Conservation (phyloP, 2,797 vertebrate genomes). For the Anisognathus igniventris region DNA sequence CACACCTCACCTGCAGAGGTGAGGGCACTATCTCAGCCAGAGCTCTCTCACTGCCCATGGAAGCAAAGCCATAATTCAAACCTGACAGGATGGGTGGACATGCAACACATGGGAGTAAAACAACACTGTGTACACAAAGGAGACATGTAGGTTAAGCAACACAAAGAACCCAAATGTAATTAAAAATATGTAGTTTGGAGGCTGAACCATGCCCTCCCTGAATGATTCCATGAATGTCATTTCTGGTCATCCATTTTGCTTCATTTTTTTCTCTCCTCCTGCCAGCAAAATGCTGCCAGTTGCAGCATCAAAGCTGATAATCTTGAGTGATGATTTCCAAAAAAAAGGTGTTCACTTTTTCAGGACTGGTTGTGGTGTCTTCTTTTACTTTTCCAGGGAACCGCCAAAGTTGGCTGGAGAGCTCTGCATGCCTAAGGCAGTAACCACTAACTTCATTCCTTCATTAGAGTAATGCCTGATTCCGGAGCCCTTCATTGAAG, state of each 20-base stretch:
- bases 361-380: too few species aligned
- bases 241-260: not conserved
- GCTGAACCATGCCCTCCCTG: not conserved
- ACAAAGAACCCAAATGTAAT: not conserved
- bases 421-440: not conserved
- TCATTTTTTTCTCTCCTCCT: not conserved
- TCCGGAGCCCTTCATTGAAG: not conserved
- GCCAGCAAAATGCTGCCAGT: not conserved
- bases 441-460: not conserved
- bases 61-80: not conserved
- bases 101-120: not conserved
- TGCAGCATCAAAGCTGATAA: not conserved
- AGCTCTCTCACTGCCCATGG: not conserved
- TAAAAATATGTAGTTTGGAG: not conserved
- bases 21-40: not conserved
- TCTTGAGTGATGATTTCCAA: not conserved
- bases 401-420: accelerated
- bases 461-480: accelerated
- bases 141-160: not conserved
- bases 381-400: not conserved
- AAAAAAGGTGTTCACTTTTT: not conserved
- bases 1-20: not conserved
- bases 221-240: not conserved
- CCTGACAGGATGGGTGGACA: not conserved
- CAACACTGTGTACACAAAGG: not conserved